A percentile compares a stretch with the other conserved stretches of the same genome.
These are phyloP conservation scores for Gephyroberyx darwinii DNA, from an alignment of 2,797 vertebrate species.

Conservation along the genomic window DNA sequence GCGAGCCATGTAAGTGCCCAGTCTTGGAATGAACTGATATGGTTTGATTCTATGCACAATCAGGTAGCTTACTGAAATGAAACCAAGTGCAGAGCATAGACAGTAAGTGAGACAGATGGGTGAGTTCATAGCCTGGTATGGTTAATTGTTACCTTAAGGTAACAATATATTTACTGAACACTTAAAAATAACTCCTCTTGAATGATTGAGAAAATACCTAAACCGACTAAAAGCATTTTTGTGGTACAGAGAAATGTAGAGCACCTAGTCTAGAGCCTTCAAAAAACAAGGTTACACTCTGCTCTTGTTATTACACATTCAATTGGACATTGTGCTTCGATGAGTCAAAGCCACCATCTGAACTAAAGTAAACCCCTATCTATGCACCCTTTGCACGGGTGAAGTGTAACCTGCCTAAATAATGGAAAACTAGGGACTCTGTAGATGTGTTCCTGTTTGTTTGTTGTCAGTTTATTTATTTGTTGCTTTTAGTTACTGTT, in stretches of 20 bases:
- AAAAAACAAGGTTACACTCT: slow-evolving; percentile 64
- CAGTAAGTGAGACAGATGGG: slow-evolving; percentile 35
- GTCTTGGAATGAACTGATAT: slow-evolving; percentile 58
- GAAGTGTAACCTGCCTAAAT: slow-evolving; percentile 72
- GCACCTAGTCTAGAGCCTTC: slow-evolving; percentile 51
- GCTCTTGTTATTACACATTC: slow-evolving; percentile 55
- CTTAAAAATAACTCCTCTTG: slow-evolving; percentile 39
- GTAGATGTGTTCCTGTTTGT: slow-evolving; percentile 86
- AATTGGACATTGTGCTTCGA: slow-evolving; percentile 44
- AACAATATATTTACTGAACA: slow-evolving; percentile 24
- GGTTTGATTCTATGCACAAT: slow-evolving; percentile 48
- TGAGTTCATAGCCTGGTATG: slow-evolving; percentile 45
- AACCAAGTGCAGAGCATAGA: slow-evolving; percentile 32
- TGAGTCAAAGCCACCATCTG: slow-evolving; percentile 39
- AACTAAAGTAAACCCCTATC: slow-evolving; percentile 11
- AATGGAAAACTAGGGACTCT: slow-evolving; percentile 73
- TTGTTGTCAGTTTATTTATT: slow-evolving; percentile 85
- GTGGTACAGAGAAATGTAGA: slow-evolving; percentile 49
- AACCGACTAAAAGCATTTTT: slow-evolving; percentile 52
- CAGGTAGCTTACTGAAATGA: slow-evolving; percentile 33
- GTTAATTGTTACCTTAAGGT: slow-evolving; percentile 11
- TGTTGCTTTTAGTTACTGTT: slow-evolving; percentile 87
- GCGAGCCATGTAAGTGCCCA: slow-evolving; percentile 71
- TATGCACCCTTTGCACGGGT: slow-evolving; percentile 47
- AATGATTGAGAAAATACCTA: slow-evolving; percentile 47